phyloP scores from a whole-genome alignment of 1,140 invertebrate genomes.

The Arion vulgaris region DNA sequence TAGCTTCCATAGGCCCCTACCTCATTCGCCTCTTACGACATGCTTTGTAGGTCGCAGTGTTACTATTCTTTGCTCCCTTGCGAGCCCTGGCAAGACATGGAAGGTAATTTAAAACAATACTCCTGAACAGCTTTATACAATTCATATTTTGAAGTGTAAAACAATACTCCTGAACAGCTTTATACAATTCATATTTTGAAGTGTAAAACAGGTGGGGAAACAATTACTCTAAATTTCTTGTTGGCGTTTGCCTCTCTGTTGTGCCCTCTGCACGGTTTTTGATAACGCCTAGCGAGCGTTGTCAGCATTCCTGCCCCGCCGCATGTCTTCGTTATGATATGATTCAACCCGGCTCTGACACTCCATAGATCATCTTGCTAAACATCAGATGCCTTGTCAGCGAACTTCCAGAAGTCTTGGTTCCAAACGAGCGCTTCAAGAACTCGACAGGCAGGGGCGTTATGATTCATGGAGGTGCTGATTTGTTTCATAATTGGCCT shows the following conservation, averaged over 20 bases:
- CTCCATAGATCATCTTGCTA: constrained; percentile 21
- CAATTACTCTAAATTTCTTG: constrained; percentile 14
- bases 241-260: background rate
- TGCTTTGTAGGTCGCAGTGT: no score
- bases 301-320: constrained; percentile 6
- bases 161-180: background rate
- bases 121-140: background rate
- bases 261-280: background rate
- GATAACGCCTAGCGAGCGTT: background rate
- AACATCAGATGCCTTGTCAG: constrained; percentile 11
- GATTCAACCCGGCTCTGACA: constrained; percentile 2
- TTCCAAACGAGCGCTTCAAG: background rate
- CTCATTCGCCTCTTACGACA: no score
- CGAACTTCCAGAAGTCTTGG: background rate
- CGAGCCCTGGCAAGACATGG: no score
- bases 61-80: no score
- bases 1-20: no score
- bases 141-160: background rate
- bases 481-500: constrained; percentile 26
- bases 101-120: background rate
- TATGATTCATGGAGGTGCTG: constrained; percentile 9
- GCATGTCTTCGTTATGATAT: constrained; percentile 19
- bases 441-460: background rate
- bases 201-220: constrained; percentile 16
- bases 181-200: constrained; percentile 14